Conservation (phyloP, 2,888 invertebrate genomes). For the Ennomos fuscantarius region DNA sequence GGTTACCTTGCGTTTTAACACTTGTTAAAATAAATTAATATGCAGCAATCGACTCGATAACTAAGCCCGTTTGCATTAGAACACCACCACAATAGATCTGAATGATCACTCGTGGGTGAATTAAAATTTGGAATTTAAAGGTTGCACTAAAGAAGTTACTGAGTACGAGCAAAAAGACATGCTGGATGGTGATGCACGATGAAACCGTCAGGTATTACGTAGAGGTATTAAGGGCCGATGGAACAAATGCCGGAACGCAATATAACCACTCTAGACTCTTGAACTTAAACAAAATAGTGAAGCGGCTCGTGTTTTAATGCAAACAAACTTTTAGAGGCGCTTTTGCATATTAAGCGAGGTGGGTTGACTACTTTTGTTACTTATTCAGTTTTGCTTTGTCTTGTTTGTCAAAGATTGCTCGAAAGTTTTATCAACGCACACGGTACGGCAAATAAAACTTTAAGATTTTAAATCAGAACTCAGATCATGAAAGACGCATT, state of each 20-base stretch:
- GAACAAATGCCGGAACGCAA: conserved; percentile 84
- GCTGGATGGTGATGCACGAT: conserved; percentile 69
- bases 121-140: conserved; percentile 43
- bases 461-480: conserved; percentile 57
- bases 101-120: conserved; percentile 22
- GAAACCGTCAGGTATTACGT: conserved; percentile 60
- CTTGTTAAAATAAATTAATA: conserved; percentile 62
- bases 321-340: conserved; percentile 85
- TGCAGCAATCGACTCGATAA: conserved; percentile 56
- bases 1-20: conserved; percentile 84
- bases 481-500: conserved; percentile 73
- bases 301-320: conserved; percentile 86
- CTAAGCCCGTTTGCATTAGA: conserved; percentile 84
- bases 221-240: conserved; percentile 60
- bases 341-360: conserved; percentile 86
- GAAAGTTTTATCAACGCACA: conserved; percentile 56
- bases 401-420: conserved; percentile 64
- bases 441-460: conserved; percentile 59
- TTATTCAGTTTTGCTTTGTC: conserved; percentile 83
- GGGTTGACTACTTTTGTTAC: conserved; percentile 83
- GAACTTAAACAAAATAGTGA: conserved; percentile 84
- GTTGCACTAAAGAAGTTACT: conserved; percentile 68
- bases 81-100: conserved; percentile 64
- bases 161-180: conserved; percentile 59
- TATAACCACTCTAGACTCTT: conserved; percentile 83